A percentile compares a stretch with the other conserved stretches of the same genome.
These are phyloP conservation scores for Lithophane leautieri DNA, from an alignment of 2,888 invertebrate species.

Conservation along the genomic window DNA sequence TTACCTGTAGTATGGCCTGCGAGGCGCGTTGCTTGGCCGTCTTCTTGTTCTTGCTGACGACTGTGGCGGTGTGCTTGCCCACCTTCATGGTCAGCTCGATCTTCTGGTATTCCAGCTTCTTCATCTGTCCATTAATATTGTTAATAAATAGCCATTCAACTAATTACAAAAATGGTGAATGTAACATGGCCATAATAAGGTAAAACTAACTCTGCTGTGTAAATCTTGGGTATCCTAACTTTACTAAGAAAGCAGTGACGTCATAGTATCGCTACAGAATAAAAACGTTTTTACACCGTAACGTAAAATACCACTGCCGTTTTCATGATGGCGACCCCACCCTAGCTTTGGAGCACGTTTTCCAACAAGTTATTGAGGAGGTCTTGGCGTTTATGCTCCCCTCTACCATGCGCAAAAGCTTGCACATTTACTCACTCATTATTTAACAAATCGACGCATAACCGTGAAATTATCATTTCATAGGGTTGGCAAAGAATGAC, in stretches of 20 bases:
- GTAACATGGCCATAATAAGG: not conserved
- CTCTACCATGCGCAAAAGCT: no score
- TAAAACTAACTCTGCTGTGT: no score
- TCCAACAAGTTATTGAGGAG: not conserved
- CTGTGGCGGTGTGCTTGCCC: constrained; percentile 97
- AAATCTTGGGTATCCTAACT: not conserved
- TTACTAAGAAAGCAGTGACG: not conserved
- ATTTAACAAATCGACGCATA: not conserved
- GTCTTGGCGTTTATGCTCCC: not conserved
- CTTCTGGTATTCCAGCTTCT: constrained; percentile 96
- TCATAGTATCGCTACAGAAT: not conserved
- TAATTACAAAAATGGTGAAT: not conserved
- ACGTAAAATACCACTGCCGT: not conserved
- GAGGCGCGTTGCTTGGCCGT: constrained; percentile 99
- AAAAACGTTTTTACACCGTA: no score
- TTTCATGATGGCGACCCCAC: not conserved
- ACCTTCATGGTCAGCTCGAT: constrained; percentile 98
- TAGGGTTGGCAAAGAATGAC: no score
- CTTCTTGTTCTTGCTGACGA: constrained; percentile 98
- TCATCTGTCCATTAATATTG: constrained; percentile 80
- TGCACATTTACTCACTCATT: not conserved
- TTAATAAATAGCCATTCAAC: not conserved
- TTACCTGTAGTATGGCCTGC: constrained; percentile 96
- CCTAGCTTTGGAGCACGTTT: not conserved
- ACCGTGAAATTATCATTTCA: no score